Evolutionary conservation across 2,888 invertebrate genomes (phyloP).

Genomic region (Orthosia gracilis): DNA sequence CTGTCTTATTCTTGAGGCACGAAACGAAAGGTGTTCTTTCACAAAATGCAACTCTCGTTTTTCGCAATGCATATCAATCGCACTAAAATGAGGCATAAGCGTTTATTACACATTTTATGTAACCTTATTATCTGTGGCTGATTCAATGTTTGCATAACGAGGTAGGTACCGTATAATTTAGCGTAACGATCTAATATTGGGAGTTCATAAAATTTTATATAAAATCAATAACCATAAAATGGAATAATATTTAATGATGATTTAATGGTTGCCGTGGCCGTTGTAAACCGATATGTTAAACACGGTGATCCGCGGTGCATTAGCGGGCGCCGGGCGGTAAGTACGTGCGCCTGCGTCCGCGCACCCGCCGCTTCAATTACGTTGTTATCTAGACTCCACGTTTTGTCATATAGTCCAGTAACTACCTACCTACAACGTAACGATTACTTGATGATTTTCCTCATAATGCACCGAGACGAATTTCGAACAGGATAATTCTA

Average conservation of each 20-base stretch:
- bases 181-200: conserved; percentile 48
- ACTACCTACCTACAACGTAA: conserved; percentile 28
- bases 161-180: conserved; percentile 58
- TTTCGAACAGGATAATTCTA: conserved; percentile 50
- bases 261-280: conserved; percentile 72
- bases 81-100: conserved; percentile 49
- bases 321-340: conserved; percentile 45
- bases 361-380: conserved; percentile 59
- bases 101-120: conserved; percentile 58
- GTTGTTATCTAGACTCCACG: conserved; percentile 60
- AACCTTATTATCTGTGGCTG: conserved; percentile 59
- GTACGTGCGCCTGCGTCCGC: conserved; percentile 54
- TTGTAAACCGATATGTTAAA: conserved; percentile 75
- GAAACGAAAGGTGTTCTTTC: conserved; percentile 60
- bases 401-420: conserved; percentile 54
- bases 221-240: conserved; percentile 72
- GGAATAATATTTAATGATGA: conserved; percentile 73
- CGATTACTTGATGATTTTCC: conserved; percentile 57
- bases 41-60: conserved; percentile 52
- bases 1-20: conserved; percentile 53
- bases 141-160: conserved; percentile 65
- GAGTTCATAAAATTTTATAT: conserved; percentile 68
- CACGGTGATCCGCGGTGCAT: conserved; percentile 62
- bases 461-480: conserved; percentile 41
- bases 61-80: conserved; percentile 58